Conservation (phyloP, 2,888 invertebrate genomes). For the Ornithoptera alexandrae region DNA sequence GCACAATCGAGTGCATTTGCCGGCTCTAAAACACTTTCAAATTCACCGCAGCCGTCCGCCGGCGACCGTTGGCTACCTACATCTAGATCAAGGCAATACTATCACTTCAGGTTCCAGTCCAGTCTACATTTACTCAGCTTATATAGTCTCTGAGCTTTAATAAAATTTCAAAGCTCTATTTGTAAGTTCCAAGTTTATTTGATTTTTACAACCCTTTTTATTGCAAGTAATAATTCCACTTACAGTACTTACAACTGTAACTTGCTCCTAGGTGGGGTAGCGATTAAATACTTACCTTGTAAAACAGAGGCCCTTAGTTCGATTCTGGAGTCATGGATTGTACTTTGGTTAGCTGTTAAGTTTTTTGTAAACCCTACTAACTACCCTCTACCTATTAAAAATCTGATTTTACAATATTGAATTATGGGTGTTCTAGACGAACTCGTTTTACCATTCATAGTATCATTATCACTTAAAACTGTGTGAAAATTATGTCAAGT, state of each 20-base stretch:
- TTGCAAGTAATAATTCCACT: neutral
- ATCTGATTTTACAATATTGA: no score
- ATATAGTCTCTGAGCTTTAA: slow-evolving; percentile 3
- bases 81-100: slow-evolving; percentile 38
- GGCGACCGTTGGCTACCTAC: slow-evolving; percentile 26
- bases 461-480: no score
- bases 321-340: no score
- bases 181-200: neutral
- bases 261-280: neutral
- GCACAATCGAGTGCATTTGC: slow-evolving; percentile 14
- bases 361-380: no score
- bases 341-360: no score
- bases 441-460: no score
- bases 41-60: slow-evolving; percentile 29
- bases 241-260: no score
- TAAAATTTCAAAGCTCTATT: neutral
- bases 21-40: slow-evolving; percentile 32
- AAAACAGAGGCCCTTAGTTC: no score
- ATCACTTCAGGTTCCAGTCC: slow-evolving; percentile 22
- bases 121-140: slow-evolving; percentile 28
- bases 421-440: no score
- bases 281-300: neutral
- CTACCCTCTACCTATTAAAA: no score
- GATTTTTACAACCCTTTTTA: neutral
- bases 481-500: no score